Evolutionary conservation across 2,113 vertebrate genomes (phyloP), one percentile per base, ranked within the genome.

Genomic region (Abramis brama): DNA sequence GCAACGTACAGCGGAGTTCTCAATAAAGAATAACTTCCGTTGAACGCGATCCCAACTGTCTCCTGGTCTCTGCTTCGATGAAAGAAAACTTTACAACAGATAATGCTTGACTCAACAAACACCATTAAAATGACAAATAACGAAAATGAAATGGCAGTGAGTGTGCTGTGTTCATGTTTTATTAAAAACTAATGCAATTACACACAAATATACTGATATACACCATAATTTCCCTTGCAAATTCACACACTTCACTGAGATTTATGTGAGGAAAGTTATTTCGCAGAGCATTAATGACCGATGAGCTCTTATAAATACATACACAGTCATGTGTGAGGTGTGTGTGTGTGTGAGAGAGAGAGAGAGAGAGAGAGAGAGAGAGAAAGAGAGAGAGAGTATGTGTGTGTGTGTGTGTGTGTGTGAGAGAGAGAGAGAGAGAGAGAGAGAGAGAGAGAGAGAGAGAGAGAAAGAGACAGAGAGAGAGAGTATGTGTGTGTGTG

Each of bases 281-380:
- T 59, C 10, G 33, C 33, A 39, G 77, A 39, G 10, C 57, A 60
- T n/a, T 60, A 79, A 60, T 25, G 55, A 25, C 17, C 27, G 10
- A 60, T 59, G 52, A 83, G 64, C 33, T 59, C 71, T n/a, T 68
- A 82, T 62, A 68, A 83, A 87, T 43, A 78, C 66, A 80, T 39
- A 73, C 12, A 27, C 2, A 21, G 25, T 74, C 79, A 89, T 75
- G 70, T 59, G 84, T 50, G 36, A 13, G 57, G 86, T 19, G 78
- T 60, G 57, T 81, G 77, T 55, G 33, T 60, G 83, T 25, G 82
- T 5, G 36, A 36, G 36, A 36, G 36, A 36, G 36, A 36, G 36
- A 36, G 36, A 36, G 36, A 36, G 5, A 36, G 33, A 5, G 27
- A 30, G 33, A 4, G 33, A 4, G 33, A 33, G 36, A 5, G 36